Base-by-base conservation (phyloP, 1,140 invertebrate genomes). In the Potamilus streckersoni region DNA sequence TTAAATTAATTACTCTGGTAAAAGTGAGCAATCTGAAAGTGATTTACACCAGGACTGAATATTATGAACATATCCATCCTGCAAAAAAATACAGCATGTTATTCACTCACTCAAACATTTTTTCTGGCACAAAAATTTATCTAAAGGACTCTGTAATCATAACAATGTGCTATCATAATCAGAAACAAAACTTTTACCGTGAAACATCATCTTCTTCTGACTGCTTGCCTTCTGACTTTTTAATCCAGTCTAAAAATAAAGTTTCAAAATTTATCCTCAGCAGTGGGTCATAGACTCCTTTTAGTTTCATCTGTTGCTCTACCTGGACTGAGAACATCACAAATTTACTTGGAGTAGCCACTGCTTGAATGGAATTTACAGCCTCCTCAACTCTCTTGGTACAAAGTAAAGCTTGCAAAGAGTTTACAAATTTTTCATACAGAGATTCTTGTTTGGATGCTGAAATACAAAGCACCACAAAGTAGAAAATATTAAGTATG, bases 191-290 rank as follows among this genome's bases (percentile, higher is more conserved):
- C 38, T 38, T 38, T 38, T 38, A 38, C 38, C 38, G 38, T 38
- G 38, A 38, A 8, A 38, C 38, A 38, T 38, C 4, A 8, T 38
- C 38, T 38, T 38, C 38, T 38, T 3, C 17, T 19, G 64, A 14
- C 2, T 55, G 58, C 14, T 31, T n/a, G 58, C 65, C 64, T 13
- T 69, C 55, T 16, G 76, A 19, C 27, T 62, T 69, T 4, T 59
- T 57, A 27, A 70, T 73, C 76, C 63, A 80, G 31, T 73, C 49
- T 17, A 69, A 73, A 72, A 85, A 85, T 1, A 87, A 64, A 16
- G 79, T 73, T 38, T 83, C 74, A 81, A 86, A 86, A 72, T 88
- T 86, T 61, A 86, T 84, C 27, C 71, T 80, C 31, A 88, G 57
- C 11, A 87, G 76, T 15, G 80, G 76, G 72, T 87, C 85, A 78